Conservation (phyloP, 53 echinoderm and acorn worm species). For the Temnopleurus reevesii region DNA sequence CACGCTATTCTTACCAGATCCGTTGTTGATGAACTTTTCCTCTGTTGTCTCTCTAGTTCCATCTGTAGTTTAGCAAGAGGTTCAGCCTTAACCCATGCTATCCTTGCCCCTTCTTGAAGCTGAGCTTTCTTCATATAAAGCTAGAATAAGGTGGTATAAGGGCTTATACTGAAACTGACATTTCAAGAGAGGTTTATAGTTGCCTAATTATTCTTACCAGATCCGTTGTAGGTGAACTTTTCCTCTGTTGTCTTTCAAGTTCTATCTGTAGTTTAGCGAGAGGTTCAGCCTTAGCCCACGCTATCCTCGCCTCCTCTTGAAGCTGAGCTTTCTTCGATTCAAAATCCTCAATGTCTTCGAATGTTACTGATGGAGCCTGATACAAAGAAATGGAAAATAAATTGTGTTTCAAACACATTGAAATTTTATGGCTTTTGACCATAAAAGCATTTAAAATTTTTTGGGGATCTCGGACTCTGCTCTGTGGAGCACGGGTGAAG, state of each 20-base stretch:
- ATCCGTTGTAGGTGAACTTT: constrained; percentile 89
- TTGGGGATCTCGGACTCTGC: no score
- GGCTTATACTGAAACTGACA: no score
- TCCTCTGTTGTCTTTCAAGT: constrained; percentile 88
- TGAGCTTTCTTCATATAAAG: constrained; percentile 95
- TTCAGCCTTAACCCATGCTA: constrained; percentile 90
- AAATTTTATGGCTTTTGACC: no score
- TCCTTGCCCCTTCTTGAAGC: constrained; percentile 89
- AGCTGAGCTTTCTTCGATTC: constrained; percentile 90
- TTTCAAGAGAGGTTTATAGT: no score
- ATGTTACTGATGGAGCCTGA: constrained; percentile 86
- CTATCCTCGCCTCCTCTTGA: constrained; percentile 91
- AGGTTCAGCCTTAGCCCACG: constrained; percentile 87
- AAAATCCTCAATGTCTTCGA: constrained; percentile 95
- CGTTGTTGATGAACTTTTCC: constrained; percentile 86
- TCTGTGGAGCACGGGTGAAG: no score
- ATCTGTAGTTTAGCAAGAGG: constrained; percentile 94
- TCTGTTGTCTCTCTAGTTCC: constrained; percentile 85
- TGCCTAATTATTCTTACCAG: constrained; percentile 71
- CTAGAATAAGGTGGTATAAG: no score
- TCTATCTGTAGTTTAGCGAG: constrained; percentile 96
- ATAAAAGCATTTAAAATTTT: no score
- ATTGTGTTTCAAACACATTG: no score
- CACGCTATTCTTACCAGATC: constrained; percentile 71
- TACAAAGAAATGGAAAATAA: background rate